phyloP scores from a whole-genome alignment of 2,888 invertebrate species.

The Parnassius orleans region DNA sequence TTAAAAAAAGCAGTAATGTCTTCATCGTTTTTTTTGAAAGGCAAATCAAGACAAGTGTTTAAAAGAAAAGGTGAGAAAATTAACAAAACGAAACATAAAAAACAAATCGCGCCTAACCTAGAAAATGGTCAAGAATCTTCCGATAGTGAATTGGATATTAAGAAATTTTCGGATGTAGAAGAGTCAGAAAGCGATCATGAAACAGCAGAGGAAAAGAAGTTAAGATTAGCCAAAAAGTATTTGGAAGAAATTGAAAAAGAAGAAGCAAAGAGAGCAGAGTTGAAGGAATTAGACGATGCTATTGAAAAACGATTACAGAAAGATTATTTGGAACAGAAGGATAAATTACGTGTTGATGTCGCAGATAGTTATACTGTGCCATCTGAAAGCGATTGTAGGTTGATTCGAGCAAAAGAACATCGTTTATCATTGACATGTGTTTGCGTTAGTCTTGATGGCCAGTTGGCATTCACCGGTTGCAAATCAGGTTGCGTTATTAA shows the following conservation, averaged over 20 bases:
- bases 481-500: conserved; percentile 94
- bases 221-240: conserved; percentile 94
- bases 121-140: conserved; percentile 83
- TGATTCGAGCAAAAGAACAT: conserved; percentile 89
- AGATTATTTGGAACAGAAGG: conserved; percentile 93
- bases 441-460: conserved; percentile 87
- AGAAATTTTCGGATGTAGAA: conserved; percentile 73
- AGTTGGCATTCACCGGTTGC: conserved; percentile 89
- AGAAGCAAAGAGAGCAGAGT: conserved; percentile 85
- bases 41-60: conserved; percentile 76
- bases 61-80: conserved; percentile 78
- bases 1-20: conserved; percentile 57
- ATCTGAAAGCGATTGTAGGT: conserved; percentile 56
- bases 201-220: conserved; percentile 94
- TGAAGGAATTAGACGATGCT: conserved; percentile 82
- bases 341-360: conserved; percentile 87
- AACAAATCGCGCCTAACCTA: conserved; percentile 61
- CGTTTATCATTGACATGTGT: conserved; percentile 89
- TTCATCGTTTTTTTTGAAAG: conserved; percentile 82
- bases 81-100: conserved; percentile 61
- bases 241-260: conserved; percentile 92
- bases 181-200: conserved; percentile 85
- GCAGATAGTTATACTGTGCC: conserved; percentile 81
- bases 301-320: conserved; percentile 89
- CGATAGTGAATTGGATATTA: conserved; percentile 83